Conservation (phyloP, 2,797 vertebrate genomes). For the Lutjanus argentimaculatus region DNA sequence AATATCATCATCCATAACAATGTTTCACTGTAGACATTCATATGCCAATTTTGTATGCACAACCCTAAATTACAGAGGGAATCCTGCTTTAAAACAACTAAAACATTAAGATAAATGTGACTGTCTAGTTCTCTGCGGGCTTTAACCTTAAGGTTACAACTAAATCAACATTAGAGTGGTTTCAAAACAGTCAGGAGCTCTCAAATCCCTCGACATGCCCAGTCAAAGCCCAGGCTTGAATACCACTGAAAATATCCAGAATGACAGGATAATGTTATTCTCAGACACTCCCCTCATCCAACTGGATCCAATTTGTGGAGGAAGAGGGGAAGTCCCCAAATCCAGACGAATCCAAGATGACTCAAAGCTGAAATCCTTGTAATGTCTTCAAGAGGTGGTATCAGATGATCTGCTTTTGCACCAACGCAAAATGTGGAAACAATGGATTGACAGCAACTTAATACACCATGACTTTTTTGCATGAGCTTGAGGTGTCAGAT, state of each 20-base stretch:
- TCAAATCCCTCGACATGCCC: slow-evolving; percentile 13
- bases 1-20: no score
- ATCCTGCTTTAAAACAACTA: neutral
- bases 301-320: slow-evolving; percentile 3
- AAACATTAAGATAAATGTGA: neutral
- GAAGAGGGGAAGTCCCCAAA: slow-evolving; percentile 22
- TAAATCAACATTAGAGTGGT: slow-evolving; percentile 19
- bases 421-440: slow-evolving; percentile 6
- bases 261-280: slow-evolving; percentile 1
- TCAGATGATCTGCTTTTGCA: slow-evolving; percentile 8
- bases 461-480: slow-evolving; percentile 18
- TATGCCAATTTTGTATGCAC: no score
- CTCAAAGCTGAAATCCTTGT: slow-evolving; percentile 25
- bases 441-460: neutral
- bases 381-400: neutral
- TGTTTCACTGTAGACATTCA: no score
- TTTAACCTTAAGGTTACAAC: neutral
- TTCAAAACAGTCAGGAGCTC: slow-evolving; percentile 14
- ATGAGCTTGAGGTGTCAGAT: slow-evolving; percentile 8
- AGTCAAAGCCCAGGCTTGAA: slow-evolving; percentile 24
- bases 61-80: neutral
- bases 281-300: slow-evolving; percentile 10
- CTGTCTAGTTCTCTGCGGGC: neutral
- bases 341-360: slow-evolving; percentile 13
- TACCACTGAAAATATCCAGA: slow-evolving; percentile 37